These are phyloP conservation scores for Lucifuga dentata DNA, from an alignment of 2,113 vertebrate genomes.

Conservation along the genomic window DNA sequence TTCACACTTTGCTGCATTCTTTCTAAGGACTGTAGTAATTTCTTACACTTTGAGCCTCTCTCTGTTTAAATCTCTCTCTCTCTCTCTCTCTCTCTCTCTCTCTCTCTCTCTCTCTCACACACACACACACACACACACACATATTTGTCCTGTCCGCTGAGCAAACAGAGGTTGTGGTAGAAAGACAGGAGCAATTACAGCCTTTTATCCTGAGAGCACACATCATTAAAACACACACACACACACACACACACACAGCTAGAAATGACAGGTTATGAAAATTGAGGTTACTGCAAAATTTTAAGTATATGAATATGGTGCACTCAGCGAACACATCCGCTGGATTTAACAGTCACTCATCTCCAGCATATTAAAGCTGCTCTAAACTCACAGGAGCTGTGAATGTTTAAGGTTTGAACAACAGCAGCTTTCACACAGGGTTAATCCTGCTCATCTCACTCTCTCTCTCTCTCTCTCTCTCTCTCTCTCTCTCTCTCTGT, in stretches of 20 bases:
- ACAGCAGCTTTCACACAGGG: slow-evolving; percentile 27
- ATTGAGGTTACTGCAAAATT: slow-evolving; percentile 36
- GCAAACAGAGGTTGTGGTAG: slow-evolving; percentile 75
- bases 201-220: slow-evolving; percentile 78
- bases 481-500: too few relatives aligned
- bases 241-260: neutral
- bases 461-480: too few relatives aligned
- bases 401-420: slow-evolving; percentile 42
- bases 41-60: slow-evolving; percentile 31
- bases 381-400: slow-evolving; percentile 18
- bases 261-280: slow-evolving; percentile 14
- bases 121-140: neutral
- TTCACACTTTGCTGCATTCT: slow-evolving; percentile 39
- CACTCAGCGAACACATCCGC: slow-evolving; percentile 51
- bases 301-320: slow-evolving; percentile 47
- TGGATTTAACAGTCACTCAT: slow-evolving; percentile 63
- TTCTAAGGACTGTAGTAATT: slow-evolving; percentile 48
- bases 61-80: slow-evolving; percentile 36
- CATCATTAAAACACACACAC: slow-evolving; percentile 67
- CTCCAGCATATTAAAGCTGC: slow-evolving; percentile 57
- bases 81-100: neutral
- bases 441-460: slow-evolving; percentile 49
- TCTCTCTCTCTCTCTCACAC: neutral
- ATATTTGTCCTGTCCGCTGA: slow-evolving; percentile 71
- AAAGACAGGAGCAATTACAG: slow-evolving; percentile 76